Base-by-base conservation (phyloP, 2,113 vertebrate genomes). In the Chionodraco myersi region DNA sequence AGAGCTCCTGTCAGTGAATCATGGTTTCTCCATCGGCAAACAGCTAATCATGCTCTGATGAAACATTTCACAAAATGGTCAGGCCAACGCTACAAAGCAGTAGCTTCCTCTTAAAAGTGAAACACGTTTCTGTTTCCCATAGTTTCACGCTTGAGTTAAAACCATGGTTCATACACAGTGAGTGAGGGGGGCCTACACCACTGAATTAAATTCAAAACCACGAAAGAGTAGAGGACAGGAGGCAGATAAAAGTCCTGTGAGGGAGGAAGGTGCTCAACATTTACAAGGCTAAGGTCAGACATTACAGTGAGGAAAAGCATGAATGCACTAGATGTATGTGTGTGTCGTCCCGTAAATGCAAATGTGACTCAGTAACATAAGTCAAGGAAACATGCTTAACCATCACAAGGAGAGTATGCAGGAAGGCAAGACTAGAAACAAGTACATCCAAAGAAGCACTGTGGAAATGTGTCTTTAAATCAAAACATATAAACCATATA, bases 121-220 rank as follows among this genome's bases (percentile, higher is more conserved):
- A 86, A 67, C 75, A 47, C 52, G 47, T 60, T 82, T 84, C 62
- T 47, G 56, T 6, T 26, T 64, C 26, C 60, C 26, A 18, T 41
- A 30, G 53, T 80, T 86, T 80, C 64, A 82, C 0, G 67, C 63
- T 72, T 21, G 56, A 30, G 26, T 30, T 30, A 3, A 30, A 30
- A 30, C 26, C 26, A 30, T 30, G 72, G 70, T 77, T 85, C 47
- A 67, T 67, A 3, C 71, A 13, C 56, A 67, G 34, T 1, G 57
- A 79, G 53, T 52, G 71, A 81, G 6, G 53, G 59, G 83, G 75
- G 48, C 65, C 15, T 11, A 47, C 65, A 13, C n/a, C 23, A 0
- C 75, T 69, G 79, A 85, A 85, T 86, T 74, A 75, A 75, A 83
- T 80, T 65, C 58, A 71, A 57, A 62, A 66, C 47, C 67, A 62